Evolutionary conservation across 2,888 invertebrate genomes (phyloP).

Genomic region (Gari tellinella): DNA sequence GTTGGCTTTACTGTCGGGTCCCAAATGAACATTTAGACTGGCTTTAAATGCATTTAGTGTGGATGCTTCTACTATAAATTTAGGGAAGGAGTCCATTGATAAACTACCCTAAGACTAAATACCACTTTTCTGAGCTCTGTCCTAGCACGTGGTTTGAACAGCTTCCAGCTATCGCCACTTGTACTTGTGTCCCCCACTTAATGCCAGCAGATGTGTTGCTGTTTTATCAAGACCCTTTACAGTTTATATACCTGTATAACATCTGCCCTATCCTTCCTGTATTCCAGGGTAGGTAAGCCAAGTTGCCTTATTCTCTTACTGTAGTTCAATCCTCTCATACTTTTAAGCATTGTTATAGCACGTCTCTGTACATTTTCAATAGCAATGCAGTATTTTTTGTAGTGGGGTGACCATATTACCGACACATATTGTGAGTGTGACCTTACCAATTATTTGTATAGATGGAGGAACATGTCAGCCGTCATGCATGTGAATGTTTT

Average conservation of each 20-base stretch:
- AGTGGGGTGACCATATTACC: not conserved
- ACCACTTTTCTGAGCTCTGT: no score
- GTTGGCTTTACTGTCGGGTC: no score
- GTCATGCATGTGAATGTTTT: constrained; percentile 8
- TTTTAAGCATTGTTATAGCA: constrained; percentile 8
- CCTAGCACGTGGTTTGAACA: not conserved
- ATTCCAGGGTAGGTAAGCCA: constrained; percentile 5
- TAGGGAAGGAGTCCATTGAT: no score
- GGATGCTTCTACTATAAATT: no score
- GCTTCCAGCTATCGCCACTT: not conserved
- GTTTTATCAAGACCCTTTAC: not conserved
- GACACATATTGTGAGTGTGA: constrained; percentile 17
- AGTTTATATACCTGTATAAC: constrained; percentile 17
- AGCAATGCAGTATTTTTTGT: constrained; percentile 1
- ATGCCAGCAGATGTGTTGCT: no score
- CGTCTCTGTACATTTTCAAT: constrained; percentile 25
- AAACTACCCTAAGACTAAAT: no score
- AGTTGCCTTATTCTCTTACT: constrained; percentile 3
- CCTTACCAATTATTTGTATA: constrained; percentile 14
- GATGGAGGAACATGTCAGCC: constrained; percentile 8
- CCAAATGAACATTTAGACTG: no score
- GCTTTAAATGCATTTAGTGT: no score
- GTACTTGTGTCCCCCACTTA: not conserved
- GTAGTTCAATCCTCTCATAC: not conserved
- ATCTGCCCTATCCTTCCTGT: constrained; percentile 20